phyloP scores from a whole-genome alignment of 2,797 vertebrate species.

The Hoplostethus mediterraneus region DNA sequence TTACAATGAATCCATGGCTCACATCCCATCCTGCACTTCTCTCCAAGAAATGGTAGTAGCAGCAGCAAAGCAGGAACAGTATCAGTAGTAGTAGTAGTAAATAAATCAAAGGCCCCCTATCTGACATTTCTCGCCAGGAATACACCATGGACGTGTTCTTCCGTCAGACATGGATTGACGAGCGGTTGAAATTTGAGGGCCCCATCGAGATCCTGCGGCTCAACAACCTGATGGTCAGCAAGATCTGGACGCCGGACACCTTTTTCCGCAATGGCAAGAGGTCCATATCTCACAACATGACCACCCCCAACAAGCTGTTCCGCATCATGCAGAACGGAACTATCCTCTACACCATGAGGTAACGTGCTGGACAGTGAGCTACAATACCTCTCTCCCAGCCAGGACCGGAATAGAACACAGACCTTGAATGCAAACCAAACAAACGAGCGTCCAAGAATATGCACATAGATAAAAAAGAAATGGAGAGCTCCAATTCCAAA shows the following conservation, averaged over 20 bases:
- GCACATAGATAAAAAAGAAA: conserved; percentile 67
- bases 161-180: conserved; percentile 88
- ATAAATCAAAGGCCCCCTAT: conserved; percentile 44
- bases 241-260: conserved; percentile 90
- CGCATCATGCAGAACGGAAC: conserved; percentile 92
- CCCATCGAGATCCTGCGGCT: conserved; percentile 89
- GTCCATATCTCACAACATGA: conserved; percentile 92
- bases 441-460: conserved; percentile 72
- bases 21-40: conserved; percentile 71
- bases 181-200: conserved; percentile 86
- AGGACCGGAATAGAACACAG: conserved; percentile 77
- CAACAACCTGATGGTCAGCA: conserved; percentile 91
- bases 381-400: conserved; percentile 53
- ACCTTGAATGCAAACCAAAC: conserved; percentile 71
- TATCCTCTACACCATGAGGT: conserved; percentile 91
- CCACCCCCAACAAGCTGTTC: conserved; percentile 91
- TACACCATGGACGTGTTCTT: conserved; percentile 91
- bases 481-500: conserved; percentile 56
- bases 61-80: conserved; percentile 42
- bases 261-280: conserved; percentile 91
- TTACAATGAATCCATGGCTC: conserved; percentile 66
- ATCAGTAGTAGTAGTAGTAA: conserved; percentile 46
- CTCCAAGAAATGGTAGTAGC: conserved; percentile 59
- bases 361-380: conserved; percentile 59
- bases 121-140: conserved; percentile 72